Percentiles rank a stretch among this genome's conserved stretches.
Conservation (phyloP, 2,113 vertebrate species). For the sheep (Ovis aries) region ARS-UI_Ramb_v3.0 NC_056056.1:58202001-58202500, state of each 20-base stretch:
- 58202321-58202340: neutral
- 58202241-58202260: neutral
- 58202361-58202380: neutral
- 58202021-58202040: neutral
- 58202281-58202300: neutral
- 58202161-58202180: neutral
- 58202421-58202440: neutral
- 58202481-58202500: neutral
- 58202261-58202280: neutral
- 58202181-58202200: neutral
- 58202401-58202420: neutral
- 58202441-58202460: neutral
- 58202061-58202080: neutral
- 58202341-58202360: neutral
- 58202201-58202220: neutral
- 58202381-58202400: neutral
- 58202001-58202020: neutral
- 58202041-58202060: neutral
- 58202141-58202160: neutral
- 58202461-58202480: neutral
- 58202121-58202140: neutral
- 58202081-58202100: neutral
- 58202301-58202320: neutral
- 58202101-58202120: neutral
- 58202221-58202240: neutral